Evolutionary conservation across 2,888 invertebrate species (phyloP).

Genomic region (Nephrotoma guestfalica): DNA sequence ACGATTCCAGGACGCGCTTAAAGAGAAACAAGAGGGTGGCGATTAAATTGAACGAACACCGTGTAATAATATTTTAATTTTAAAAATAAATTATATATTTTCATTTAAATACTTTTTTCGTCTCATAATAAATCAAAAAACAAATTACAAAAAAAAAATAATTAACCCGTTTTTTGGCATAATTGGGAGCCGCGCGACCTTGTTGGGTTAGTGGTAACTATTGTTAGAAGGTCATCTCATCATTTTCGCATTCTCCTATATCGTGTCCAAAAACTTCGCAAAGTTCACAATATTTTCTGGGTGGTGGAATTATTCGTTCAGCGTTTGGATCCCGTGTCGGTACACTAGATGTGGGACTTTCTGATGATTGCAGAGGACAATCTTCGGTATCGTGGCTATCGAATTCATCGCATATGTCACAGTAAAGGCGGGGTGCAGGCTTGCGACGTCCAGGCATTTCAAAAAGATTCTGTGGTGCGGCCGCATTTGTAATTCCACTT

Average conservation of each 20-base stretch:
- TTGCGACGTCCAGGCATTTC: conserved; percentile 31
- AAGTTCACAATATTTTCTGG: conserved; percentile 76
- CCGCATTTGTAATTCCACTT: conserved; percentile 16
- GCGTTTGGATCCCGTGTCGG: conserved; percentile 18
- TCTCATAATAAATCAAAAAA: background rate
- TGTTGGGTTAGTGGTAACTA: background rate
- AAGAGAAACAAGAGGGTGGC: conserved; percentile 74
- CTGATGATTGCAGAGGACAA: conserved; percentile 71
- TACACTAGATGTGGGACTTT: conserved; percentile 34
- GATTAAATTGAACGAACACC: conserved; percentile 37
- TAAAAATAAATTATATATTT: background rate
- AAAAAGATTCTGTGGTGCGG: conserved; percentile 18
- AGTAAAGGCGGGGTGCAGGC: conserved; percentile 70
- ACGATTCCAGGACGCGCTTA: conserved; percentile 77
- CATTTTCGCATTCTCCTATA: conserved; percentile 73
- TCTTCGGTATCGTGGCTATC: conserved; percentile 96
- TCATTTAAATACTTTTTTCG: background rate
- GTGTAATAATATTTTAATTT: background rate
- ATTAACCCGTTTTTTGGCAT: background rate
- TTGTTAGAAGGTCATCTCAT: conserved; percentile 41
- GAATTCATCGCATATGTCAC: conserved; percentile 95
- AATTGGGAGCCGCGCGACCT: background rate
- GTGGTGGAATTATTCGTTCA: conserved; percentile 29
- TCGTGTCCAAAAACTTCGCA: conserved; percentile 92
- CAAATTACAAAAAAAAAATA: background rate